Percentiles rank a stretch among this genome's conserved stretches.
phyloP scores from a whole-genome alignment of 2,797 vertebrate genomes.

The Silurus aristotelis region DNA sequence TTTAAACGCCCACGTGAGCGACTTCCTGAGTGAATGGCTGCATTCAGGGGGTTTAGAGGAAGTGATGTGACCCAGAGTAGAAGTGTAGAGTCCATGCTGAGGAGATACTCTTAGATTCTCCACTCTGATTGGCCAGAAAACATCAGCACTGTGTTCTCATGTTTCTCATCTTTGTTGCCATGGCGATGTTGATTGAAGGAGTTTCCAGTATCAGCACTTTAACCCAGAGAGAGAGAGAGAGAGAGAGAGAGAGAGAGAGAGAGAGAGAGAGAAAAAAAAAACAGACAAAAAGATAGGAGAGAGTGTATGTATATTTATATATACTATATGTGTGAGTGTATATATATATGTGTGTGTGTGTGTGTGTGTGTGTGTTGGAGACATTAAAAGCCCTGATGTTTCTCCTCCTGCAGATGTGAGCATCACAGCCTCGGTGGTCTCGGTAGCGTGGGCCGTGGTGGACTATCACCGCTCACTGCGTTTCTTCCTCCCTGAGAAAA shows the following conservation, averaged over 20 bases:
- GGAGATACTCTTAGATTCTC: neutral
- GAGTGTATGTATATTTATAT: too few relatives aligned
- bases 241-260: too few relatives aligned
- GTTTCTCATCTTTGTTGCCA: neutral
- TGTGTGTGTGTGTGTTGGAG: neutral
- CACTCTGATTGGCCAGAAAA: neutral
- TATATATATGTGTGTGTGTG: too few relatives aligned
- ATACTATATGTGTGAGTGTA: too few relatives aligned
- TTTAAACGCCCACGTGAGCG: neutral
- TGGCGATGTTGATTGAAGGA: too few relatives aligned
- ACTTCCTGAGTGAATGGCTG: neutral
- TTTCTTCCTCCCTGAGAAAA: slow-evolving; percentile 84
- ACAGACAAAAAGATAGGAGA: too few relatives aligned
- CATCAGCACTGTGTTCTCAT: neutral
- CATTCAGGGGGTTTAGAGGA: neutral
- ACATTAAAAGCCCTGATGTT: neutral
- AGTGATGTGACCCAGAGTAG: neutral
- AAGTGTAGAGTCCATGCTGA: neutral
- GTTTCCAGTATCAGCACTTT: too few relatives aligned
- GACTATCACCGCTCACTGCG: slow-evolving; percentile 93
- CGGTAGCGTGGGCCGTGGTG: slow-evolving; percentile 91
- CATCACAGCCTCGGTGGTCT: slow-evolving; percentile 78
- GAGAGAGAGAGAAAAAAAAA: too few relatives aligned
- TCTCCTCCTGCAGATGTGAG: slow-evolving; percentile 76
- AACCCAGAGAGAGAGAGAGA: too few relatives aligned